These are phyloP conservation scores for Toxonevra muliebris DNA, from an alignment of 2,888 invertebrate species.

Conservation along the genomic window DNA sequence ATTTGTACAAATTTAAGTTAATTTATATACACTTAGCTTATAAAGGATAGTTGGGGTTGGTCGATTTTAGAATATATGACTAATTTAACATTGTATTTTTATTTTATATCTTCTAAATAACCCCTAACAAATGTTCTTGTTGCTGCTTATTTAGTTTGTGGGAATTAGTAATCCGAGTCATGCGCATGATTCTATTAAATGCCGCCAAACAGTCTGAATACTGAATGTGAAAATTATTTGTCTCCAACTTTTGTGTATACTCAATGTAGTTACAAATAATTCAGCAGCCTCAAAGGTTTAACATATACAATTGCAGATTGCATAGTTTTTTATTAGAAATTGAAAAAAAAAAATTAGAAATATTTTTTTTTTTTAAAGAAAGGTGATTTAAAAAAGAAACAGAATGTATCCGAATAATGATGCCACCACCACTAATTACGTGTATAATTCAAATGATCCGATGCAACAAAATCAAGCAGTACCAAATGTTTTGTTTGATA, in stretches of 20 bases:
- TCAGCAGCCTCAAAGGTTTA: conserved; percentile 11
- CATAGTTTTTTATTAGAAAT: neutral
- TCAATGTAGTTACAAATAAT: neutral
- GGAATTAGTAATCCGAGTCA: neutral
- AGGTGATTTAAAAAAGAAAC: neutral
- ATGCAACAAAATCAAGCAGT: conserved; percentile 20
- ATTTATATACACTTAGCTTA: too few species aligned
- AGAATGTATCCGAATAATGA: neutral
- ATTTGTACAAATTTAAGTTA: too few species aligned
- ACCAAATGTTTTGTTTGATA: conserved; percentile 37
- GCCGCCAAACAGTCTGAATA: conserved; percentile 37
- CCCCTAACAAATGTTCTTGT: too few species aligned
- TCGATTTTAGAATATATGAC: too few species aligned
- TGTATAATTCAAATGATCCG: conserved; percentile 12
- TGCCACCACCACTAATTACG: neutral
- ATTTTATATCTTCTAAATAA: too few species aligned
- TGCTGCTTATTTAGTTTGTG: neutral
- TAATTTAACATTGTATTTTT: too few species aligned
- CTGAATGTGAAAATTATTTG: neutral
- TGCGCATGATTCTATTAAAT: conserved; percentile 32
- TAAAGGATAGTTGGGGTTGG: too few species aligned
- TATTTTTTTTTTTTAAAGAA: too few species aligned
- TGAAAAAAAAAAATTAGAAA: neutral
- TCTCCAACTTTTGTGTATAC: neutral
- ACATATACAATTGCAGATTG: neutral